phyloP scores from a whole-genome alignment of 1,140 invertebrate genomes.

The Acromyrmex charruanus region DNA sequence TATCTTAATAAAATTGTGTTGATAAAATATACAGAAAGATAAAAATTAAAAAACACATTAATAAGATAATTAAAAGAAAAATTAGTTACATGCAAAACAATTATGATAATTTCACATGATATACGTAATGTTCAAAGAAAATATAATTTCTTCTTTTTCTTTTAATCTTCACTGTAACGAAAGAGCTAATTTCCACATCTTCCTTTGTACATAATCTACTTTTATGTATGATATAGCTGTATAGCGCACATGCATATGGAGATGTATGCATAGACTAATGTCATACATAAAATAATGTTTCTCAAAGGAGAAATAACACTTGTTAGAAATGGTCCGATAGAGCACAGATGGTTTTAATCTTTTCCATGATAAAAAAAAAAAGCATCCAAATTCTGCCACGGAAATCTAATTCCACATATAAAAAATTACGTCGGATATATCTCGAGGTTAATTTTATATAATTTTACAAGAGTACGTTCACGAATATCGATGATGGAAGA shows the following conservation, averaged over 20 bases:
- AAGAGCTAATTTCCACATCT: slow-evolving; percentile 15
- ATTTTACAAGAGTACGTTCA: neutral
- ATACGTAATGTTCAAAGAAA: neutral
- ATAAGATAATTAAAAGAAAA: neutral
- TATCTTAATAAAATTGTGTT: neutral
- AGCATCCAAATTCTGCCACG: neutral
- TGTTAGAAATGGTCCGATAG: slow-evolving; percentile 13
- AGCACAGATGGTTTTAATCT: slow-evolving; percentile 8
- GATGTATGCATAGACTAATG: slow-evolving; percentile 8
- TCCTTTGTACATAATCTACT: slow-evolving; percentile 23
- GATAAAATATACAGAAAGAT: neutral
- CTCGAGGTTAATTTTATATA: slow-evolving; percentile 8
- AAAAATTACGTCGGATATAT: slow-evolving; percentile 1
- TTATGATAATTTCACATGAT: slow-evolving; percentile 5
- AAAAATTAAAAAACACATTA: neutral
- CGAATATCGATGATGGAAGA: neutral
- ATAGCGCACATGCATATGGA: slow-evolving; percentile 16
- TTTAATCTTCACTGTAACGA: neutral
- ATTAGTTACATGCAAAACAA: neutral
- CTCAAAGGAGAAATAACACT: slow-evolving; percentile 18
- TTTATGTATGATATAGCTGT: neutral
- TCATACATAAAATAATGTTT: slow-evolving; percentile 14
- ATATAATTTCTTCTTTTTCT: neutral
- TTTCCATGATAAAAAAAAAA: neutral
- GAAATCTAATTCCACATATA: neutral